phyloP scores from a whole-genome alignment of 2,888 invertebrate species.

The Drosophila conformis region DNA sequence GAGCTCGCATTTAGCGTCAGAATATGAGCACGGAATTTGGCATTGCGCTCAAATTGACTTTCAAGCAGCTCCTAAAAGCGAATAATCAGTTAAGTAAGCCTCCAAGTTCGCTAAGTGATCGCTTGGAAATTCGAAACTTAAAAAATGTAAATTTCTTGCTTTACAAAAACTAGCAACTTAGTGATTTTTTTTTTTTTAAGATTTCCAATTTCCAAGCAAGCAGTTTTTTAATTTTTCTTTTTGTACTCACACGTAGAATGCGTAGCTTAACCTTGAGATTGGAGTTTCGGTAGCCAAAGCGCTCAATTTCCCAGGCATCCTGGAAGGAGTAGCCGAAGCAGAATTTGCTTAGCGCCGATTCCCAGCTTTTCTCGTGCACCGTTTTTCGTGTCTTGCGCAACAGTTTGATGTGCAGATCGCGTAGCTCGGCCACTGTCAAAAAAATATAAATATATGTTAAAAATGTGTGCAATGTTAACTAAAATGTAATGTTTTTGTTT shows the following conservation, averaged over 20 bases:
- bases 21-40: conserved; percentile 95
- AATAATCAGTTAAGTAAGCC: neutral
- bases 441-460: neutral
- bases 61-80: conserved; percentile 92
- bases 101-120: neutral
- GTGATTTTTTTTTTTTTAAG: neutral
- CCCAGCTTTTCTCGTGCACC: conserved; percentile 95
- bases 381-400: conserved; percentile 94
- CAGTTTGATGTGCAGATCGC: conserved; percentile 95
- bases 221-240: neutral
- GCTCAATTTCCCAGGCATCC: conserved; percentile 98
- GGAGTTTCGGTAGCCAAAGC: conserved; percentile 97
- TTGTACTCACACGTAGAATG: conserved; percentile 91
- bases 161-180: neutral
- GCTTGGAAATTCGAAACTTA: neutral
- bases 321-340: conserved; percentile 93
- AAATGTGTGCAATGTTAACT: conserved; percentile 30
- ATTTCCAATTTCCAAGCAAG: neutral
- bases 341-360: conserved; percentile 94
- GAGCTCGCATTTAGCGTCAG: conserved; percentile 92
- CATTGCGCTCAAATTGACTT: conserved; percentile 97
- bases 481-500: conserved; percentile 28
- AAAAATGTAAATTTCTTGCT: neutral
- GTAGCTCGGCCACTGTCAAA: conserved; percentile 91
- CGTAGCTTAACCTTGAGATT: conserved; percentile 94